A percentile compares a stretch with the other conserved stretches of the same genome.
Evolutionary conservation across 1,140 invertebrate genomes (phyloP).

Genomic region (Dinothrombium tinctorium): DNA sequence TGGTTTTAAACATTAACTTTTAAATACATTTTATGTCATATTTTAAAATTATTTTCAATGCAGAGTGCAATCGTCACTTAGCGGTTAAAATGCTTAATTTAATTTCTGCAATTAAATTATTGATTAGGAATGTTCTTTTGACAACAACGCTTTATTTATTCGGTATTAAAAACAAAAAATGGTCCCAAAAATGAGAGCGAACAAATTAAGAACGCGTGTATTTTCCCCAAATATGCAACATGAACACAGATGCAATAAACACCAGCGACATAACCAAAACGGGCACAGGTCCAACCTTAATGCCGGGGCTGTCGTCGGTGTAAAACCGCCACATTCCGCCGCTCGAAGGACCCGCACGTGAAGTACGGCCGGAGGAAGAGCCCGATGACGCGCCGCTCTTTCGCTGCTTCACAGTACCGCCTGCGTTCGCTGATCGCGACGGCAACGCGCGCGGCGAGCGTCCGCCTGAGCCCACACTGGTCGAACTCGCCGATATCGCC

Average conservation of each 20-base stretch:
- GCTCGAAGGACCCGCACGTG: slow-evolving; percentile 52
- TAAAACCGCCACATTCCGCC: slow-evolving; percentile 99
- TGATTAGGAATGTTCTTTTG: too few relatives aligned
- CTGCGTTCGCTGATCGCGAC: slow-evolving; percentile 34
- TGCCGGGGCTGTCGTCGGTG: slow-evolving; percentile 96
- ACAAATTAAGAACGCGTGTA: slow-evolving; percentile 81
- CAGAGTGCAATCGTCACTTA: too few relatives aligned
- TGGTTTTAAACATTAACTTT: too few relatives aligned
- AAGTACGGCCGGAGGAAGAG: slow-evolving; percentile 35
- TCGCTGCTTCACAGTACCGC: slow-evolving; percentile 49
- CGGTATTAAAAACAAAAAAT: too few relatives aligned
- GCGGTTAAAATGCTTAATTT: too few relatives aligned
- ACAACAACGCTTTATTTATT: too few relatives aligned
- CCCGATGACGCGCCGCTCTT: slow-evolving; percentile 17
- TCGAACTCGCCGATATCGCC: slow-evolving; percentile 69
- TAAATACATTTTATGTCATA: too few relatives aligned
- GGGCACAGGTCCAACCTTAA: slow-evolving; percentile 98
- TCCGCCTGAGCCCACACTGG: slow-evolving; percentile 54
- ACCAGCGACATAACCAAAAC: slow-evolving; percentile 95
- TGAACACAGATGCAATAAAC: slow-evolving; percentile 98
- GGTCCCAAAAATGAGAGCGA: too few relatives aligned
- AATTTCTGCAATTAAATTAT: too few relatives aligned
- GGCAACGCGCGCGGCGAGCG: slow-evolving; percentile 46
- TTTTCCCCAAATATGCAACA: slow-evolving; percentile 99
- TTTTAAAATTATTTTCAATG: too few relatives aligned